phyloP scores from a whole-genome alignment of 1,140 invertebrate genomes.

The Cylas formicarius region DNA sequence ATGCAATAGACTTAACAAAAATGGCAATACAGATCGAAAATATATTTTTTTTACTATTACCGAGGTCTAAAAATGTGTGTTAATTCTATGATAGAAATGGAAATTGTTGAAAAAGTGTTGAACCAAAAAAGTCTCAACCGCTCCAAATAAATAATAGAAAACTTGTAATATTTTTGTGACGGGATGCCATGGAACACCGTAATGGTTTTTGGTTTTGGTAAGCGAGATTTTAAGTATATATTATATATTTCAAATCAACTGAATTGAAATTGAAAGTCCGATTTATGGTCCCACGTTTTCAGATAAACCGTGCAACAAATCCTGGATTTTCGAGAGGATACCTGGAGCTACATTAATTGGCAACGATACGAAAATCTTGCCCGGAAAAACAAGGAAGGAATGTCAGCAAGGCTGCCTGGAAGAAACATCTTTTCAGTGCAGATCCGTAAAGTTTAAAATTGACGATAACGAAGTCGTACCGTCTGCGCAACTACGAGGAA shows the following conservation, averaged over 20 bases:
- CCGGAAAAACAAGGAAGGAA: slow-evolving; percentile 40
- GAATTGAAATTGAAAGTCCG: neutral
- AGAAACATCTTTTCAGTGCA: slow-evolving; percentile 43
- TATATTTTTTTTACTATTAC: too few species aligned
- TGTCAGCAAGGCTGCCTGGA: slow-evolving; percentile 46
- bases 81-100: too few species aligned
- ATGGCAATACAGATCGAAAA: too few species aligned
- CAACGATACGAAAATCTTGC: slow-evolving; percentile 44
- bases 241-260: too few species aligned
- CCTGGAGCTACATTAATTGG: slow-evolving; percentile 45
- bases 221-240: too few species aligned
- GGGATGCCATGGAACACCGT: neutral
- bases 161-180: slow-evolving; percentile 3
- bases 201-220: too few species aligned
- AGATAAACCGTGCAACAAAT: slow-evolving; percentile 32
- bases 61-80: too few species aligned
- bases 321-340: slow-evolving; percentile 46
- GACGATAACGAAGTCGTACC: slow-evolving; percentile 38
- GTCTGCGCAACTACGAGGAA: slow-evolving; percentile 42
- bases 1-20: too few species aligned
- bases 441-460: slow-evolving; percentile 44
- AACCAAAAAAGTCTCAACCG: slow-evolving; percentile 4
- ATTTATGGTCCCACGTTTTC: slow-evolving; percentile 1
- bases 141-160: neutral
- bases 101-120: neutral